Evolutionary conservation across 1,140 invertebrate species (phyloP), one percentile per base, ranked within the genome.

Genomic region (Proctacanthus coquilletti): DNA sequence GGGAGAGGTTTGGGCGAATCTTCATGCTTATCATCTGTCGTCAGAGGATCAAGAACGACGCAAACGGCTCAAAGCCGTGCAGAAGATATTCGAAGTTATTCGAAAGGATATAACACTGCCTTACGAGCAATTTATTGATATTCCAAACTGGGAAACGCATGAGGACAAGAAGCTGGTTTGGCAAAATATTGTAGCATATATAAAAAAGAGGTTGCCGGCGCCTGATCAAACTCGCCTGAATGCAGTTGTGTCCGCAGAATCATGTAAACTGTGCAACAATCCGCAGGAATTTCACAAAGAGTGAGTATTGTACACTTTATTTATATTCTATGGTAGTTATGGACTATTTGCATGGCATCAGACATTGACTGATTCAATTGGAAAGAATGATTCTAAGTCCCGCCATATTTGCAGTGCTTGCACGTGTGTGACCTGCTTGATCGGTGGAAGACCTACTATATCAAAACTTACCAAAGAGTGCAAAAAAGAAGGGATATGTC

Each of bases 181-280:
- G 56, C 52, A 53, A 41, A 59, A 55, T 36, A 56, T 59, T 5
- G 54, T 59, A 50, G 51, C 56, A 13, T 58, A 52, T 40, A 50
- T 52, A 9, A 56, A 56, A 30, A 47, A 55, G 3, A 54, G 52
- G 35, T 59, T 55, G 53, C 52, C 50, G 17, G 52, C 57, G 14
- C 52, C 51, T 20, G 55, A 57, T 37, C 52, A 53, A 32, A 45
- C 53, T 43, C 52, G 52, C 35, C 50, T 55, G 18, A 60, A 59
- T 39, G 53, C 53, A 31, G 43, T 52, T 21, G 52, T 57, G 23
- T 42, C 44, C 34, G 51, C 56, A 42, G 51, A 55, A 42, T 43
- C 50, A 36, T 59, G 56, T 47, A 48, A 51, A 29, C 56, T 48
- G 37, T 59, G 56, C 44, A 52, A 53, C 36, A 47, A 44, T n/a